phyloP scores from a whole-genome alignment of 2,113 vertebrate species.

The Engystomops pustulosus region DNA sequence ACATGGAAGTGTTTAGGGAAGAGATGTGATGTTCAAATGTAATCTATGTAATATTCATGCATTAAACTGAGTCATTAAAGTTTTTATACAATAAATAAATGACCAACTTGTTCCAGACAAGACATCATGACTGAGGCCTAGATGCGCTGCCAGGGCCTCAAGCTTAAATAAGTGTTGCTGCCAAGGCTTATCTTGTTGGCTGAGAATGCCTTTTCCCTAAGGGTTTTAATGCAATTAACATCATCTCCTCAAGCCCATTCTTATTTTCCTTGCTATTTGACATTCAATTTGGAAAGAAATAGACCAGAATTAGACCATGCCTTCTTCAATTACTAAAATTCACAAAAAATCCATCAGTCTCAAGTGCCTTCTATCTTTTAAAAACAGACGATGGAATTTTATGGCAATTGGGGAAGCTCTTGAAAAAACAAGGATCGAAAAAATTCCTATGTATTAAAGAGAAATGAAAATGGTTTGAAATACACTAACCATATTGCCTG shows the following conservation, averaged over 20 bases:
- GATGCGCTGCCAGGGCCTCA: conserved; percentile 35
- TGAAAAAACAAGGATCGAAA: not conserved
- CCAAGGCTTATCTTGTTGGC: conserved; percentile 52
- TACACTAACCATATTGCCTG: no score
- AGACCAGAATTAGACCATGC: conserved; percentile 22
- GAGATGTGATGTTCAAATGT: not conserved
- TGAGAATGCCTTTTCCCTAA: conserved; percentile 48
- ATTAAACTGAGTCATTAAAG: not conserved
- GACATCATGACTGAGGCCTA: conserved; percentile 38
- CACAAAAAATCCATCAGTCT: conserved; percentile 43
- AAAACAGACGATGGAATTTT: not conserved
- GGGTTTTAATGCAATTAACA: conserved; percentile 49
- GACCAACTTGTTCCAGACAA: conserved; percentile 20
- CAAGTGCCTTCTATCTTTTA: conserved; percentile 17
- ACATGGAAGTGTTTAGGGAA: not conserved
- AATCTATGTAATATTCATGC: not conserved
- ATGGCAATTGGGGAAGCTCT: not conserved
- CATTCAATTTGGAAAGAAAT: conserved; percentile 40
- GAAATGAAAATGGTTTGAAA: no score
- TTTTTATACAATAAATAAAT: not conserved
- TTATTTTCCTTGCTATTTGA: conserved; percentile 41
- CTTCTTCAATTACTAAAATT: conserved; percentile 46
- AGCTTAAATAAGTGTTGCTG: conserved; percentile 35
- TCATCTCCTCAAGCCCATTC: conserved; percentile 48
- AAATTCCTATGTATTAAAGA: not conserved